phyloP scores from a whole-genome alignment of 2,797 vertebrate species.

The Lophius americanus region DNA sequence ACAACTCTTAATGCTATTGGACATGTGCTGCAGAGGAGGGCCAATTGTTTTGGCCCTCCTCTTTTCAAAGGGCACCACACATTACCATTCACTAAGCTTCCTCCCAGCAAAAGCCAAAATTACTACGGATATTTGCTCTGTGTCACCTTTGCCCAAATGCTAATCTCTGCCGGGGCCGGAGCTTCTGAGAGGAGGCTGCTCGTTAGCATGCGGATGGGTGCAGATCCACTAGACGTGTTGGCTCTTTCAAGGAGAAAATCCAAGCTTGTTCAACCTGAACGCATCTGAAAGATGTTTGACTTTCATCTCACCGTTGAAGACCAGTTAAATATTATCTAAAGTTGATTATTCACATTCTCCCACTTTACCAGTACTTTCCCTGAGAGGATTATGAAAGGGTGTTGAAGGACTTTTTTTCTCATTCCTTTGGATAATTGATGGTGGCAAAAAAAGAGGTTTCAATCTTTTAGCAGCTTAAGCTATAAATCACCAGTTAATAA shows the following conservation, averaged over 20 bases:
- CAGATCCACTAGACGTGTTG: slow-evolving; percentile 37
- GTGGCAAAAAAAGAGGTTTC: slow-evolving; percentile 19
- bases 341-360: slow-evolving; percentile 32
- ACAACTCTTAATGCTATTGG: slow-evolving; percentile 49
- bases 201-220: slow-evolving; percentile 75
- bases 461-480: slow-evolving; percentile 13
- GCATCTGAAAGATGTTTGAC: slow-evolving; percentile 40
- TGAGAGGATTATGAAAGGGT: slow-evolving; percentile 21
- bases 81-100: slow-evolving; percentile 67
- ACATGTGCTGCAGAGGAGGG: slow-evolving; percentile 64
- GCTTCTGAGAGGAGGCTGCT: slow-evolving; percentile 60
- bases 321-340: slow-evolving; percentile 37
- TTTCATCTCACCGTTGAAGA: slow-evolving; percentile 50
- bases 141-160: slow-evolving; percentile 68
- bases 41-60: slow-evolving; percentile 64
- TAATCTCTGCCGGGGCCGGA: slow-evolving; percentile 68
- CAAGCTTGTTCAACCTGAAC: slow-evolving; percentile 47
- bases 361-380: slow-evolving; percentile 12
- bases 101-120: slow-evolving; percentile 55
- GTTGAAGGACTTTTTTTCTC: slow-evolving; percentile 7
- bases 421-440: slow-evolving; percentile 20
- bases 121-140: slow-evolving; percentile 61
- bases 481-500: slow-evolving; percentile 26
- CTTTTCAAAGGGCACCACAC: slow-evolving; percentile 52
- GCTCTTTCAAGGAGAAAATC: slow-evolving; percentile 51